Conservation (phyloP, 2,113 vertebrate genomes). For the Bubo scandiacus region DNA sequence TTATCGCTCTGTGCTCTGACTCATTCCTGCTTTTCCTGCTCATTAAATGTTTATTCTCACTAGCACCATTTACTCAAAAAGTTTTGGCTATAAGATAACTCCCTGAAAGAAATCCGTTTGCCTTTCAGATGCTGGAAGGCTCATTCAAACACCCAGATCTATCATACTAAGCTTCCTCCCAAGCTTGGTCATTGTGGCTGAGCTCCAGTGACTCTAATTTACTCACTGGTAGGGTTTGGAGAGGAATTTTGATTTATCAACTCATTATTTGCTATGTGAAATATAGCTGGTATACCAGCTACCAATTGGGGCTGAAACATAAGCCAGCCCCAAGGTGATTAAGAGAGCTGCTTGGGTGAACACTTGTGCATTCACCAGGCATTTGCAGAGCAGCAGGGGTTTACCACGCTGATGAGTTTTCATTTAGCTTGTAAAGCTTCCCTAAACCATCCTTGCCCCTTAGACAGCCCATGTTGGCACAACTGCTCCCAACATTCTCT, state of each 20-base stretch:
- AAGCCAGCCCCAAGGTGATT: background rate
- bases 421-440: background rate
- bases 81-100: background rate
- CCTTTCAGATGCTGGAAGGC: background rate
- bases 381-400: background rate
- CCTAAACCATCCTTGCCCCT: background rate
- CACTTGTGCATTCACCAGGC: background rate
- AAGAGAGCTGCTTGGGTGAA: background rate
- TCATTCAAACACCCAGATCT: background rate
- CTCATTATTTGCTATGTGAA: background rate
- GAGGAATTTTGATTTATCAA: background rate
- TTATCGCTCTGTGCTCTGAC: background rate
- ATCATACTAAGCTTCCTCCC: background rate
- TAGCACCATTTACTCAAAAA: background rate
- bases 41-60: background rate
- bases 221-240: background rate
- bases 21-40: background rate
- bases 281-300: background rate
- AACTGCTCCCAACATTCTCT: background rate
- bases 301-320: background rate
- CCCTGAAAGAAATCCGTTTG: background rate
- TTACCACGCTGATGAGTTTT: background rate
- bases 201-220: background rate
- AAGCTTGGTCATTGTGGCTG: background rate
- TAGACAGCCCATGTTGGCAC: background rate